Percentiles rank a stretch among this genome's conserved stretches.
Conservation (phyloP, 2,888 invertebrate species). For the Oasisia sp. region DNA sequence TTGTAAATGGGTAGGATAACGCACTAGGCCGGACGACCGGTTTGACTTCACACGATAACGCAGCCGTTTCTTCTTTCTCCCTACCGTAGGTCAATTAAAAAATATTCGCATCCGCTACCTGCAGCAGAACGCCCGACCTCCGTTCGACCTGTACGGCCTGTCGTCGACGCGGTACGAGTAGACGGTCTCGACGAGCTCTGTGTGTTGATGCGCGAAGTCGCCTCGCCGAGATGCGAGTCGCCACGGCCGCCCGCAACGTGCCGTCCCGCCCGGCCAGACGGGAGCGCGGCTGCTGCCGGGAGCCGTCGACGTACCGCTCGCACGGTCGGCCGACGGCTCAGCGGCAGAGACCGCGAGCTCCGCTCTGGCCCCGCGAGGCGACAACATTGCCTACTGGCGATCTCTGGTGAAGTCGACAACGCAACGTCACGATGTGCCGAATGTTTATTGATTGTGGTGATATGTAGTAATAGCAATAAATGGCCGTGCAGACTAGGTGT, state of each 20-base stretch:
- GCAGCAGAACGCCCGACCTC: neutral
- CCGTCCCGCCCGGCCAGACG: no score
- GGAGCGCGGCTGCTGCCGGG: no score
- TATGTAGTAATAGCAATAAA: neutral
- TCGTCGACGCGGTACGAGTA: neutral
- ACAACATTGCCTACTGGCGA: neutral
- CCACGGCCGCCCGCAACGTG: no score
- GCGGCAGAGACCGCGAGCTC: neutral
- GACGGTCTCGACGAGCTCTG: neutral
- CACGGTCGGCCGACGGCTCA: neutral
- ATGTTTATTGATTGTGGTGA: neutral
- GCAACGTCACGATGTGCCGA: slow-evolving; percentile 17
- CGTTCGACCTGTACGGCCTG: neutral
- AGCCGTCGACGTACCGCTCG: neutral
- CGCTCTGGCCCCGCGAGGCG: neutral
- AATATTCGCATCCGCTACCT: neutral
- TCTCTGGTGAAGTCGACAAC: neutral
- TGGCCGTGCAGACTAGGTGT: neutral
- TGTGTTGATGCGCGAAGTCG: neutral
- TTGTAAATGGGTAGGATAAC: no score
- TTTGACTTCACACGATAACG: neutral
- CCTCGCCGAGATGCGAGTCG: neutral
- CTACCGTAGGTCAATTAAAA: neutral
- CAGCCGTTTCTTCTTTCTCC: neutral
- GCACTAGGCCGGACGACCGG: neutral